Evolutionary conservation across 2,888 invertebrate species (phyloP), one percentile per base, ranked within the genome.

Genomic region (Charanyca ferruginea): DNA sequence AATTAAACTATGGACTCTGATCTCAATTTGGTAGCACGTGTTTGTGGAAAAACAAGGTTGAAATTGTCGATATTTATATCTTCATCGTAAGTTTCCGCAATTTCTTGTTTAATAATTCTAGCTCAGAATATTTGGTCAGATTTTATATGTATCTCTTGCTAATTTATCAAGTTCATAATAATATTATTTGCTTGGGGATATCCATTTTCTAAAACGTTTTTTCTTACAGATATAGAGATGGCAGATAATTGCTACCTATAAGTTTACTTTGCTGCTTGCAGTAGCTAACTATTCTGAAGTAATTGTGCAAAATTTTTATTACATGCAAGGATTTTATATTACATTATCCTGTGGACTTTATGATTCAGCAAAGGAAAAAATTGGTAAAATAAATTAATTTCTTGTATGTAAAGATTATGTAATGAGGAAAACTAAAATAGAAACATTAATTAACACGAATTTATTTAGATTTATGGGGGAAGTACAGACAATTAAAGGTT

Each of bases 1-100:
- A 75, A 65, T 70, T 75, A 41, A 66, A 77, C 64, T 64, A 52
- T 66, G 61, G 70, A 75, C 64, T 62, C 16, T 11, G 66, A 62
- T 62, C 73, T 77, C 54, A 72, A 41, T 73, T 70, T 41, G 16
- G 35, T n/a, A 77, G 48, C 58, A 59, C 54, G 42, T 61, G 53
- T 49, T 53, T 25, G 38, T 45, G 20, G 38, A 44, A 41, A 51
- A 48, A 20, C 11, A 42, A 47, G 38, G 23, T 35, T 35, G 2
- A 47, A 55, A 59, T 47, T 28, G 22, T 9, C 32, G 20, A 44
- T 52, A 35, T 28, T 8, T 22, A 44, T 52, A 35, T 28, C 11
- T 22, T 28, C 18, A 28, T 66, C 11, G n/a, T 18, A 11, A 0
- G 16, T 22, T 55, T 41, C 41, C n/a, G 1, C 7, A 48, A 32